Evolutionary conservation across 2,797 vertebrate genomes (phyloP).

Genomic region (Pelodytes ibericus): DNA sequence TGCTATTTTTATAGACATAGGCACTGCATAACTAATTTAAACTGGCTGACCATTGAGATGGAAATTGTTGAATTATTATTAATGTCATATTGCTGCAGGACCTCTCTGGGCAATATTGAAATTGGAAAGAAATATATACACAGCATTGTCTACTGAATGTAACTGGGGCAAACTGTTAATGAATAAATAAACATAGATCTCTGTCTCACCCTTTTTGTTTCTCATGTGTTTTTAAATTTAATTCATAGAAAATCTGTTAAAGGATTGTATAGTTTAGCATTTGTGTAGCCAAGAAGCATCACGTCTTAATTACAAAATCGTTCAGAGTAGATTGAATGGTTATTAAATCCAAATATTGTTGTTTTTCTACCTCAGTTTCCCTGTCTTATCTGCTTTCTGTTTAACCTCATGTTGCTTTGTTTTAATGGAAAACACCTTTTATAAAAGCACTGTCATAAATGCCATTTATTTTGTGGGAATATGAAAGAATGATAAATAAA

Average conservation of each 20-base stretch:
- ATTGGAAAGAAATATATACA: constrained; percentile 53
- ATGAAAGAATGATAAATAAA: too few species aligned
- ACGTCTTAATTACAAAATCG: neutral
- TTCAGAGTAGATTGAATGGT: neutral
- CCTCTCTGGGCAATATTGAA: constrained; percentile 58
- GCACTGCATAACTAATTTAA: constrained; percentile 59
- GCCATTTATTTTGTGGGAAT: too few species aligned
- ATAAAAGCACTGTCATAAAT: too few species aligned
- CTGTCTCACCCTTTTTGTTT: neutral
- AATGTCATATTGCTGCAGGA: constrained; percentile 63
- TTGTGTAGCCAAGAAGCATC: neutral
- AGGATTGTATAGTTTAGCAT: neutral
- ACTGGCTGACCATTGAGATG: constrained; percentile 52
- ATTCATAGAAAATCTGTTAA: too few species aligned
- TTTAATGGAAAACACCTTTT: too few species aligned
- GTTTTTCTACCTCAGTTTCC: neutral
- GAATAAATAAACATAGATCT: neutral
- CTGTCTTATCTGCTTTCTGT: too few species aligned
- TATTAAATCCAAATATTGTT: neutral
- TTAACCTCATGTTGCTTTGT: too few species aligned
- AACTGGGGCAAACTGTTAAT: constrained; percentile 42
- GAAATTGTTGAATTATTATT: constrained; percentile 59
- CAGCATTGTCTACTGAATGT: constrained; percentile 60
- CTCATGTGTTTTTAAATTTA: neutral
- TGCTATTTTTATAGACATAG: constrained; percentile 49